These are phyloP conservation scores for Myotis brandtii DNA, from an alignment of 2,113 vertebrate species.

Conservation along the genomic window DNA sequence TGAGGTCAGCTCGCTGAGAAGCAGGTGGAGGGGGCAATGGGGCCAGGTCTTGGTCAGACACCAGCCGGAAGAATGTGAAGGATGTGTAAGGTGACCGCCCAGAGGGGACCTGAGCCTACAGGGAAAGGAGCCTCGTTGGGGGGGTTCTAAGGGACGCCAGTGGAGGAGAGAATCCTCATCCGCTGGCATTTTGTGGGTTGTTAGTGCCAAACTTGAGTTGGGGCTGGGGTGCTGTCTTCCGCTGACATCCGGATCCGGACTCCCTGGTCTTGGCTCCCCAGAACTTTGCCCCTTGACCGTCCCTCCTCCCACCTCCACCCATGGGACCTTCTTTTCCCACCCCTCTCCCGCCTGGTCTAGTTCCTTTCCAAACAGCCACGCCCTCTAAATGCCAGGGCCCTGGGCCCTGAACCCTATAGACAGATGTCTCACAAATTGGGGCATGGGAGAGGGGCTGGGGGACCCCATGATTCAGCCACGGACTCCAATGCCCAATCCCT, in stretches of 20 bases:
- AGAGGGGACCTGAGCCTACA: slow-evolving; percentile 10
- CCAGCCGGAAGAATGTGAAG: slow-evolving; percentile 38
- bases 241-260: slow-evolving; percentile 44
- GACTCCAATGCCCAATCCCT: slow-evolving; percentile 79
- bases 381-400: slow-evolving; percentile 70
- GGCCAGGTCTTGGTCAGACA: not conserved
- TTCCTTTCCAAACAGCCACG: slow-evolving; percentile 75
- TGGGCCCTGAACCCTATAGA: slow-evolving; percentile 73
- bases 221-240: slow-evolving; percentile 43
- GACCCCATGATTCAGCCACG: slow-evolving; percentile 82
- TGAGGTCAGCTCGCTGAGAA: slow-evolving; percentile 52
- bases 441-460: slow-evolving; percentile 72
- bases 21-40: slow-evolving; percentile 55
- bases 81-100: not conserved
- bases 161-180: not conserved
- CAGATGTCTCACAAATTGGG: slow-evolving; percentile 63
- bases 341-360: slow-evolving; percentile 66
- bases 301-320: slow-evolving; percentile 27
- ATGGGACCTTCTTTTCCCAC: slow-evolving; percentile 52
- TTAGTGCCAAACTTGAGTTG: slow-evolving; percentile 70
- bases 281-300: slow-evolving; percentile 24
- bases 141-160: not conserved
- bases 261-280: slow-evolving; percentile 54
- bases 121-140: not conserved
- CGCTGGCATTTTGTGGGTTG: slow-evolving; percentile 1